Conservation (phyloP, 1,140 invertebrate genomes). For the Andrena cerasifolii region DNA sequence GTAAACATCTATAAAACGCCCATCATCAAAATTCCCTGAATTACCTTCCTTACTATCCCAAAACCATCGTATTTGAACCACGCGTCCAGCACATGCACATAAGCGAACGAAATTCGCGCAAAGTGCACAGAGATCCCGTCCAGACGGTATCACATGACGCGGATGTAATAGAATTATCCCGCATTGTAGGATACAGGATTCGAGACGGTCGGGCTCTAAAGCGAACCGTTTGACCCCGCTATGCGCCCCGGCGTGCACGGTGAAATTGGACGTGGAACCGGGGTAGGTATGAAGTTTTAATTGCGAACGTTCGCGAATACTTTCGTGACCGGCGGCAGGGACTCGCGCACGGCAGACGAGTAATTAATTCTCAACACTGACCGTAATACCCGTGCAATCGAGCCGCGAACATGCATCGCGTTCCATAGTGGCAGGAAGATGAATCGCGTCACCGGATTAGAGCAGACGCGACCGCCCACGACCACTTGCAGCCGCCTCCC, state of each 20-base stretch:
- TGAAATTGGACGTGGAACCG: not conserved
- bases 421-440: constrained; percentile 44
- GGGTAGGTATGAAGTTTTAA: constrained; percentile 28
- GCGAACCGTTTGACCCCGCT: not conserved
- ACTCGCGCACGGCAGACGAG: constrained; percentile 10
- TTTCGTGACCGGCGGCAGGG: constrained; percentile 14
- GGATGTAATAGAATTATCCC: too few species aligned
- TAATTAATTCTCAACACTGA: constrained; percentile 51
- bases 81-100: too few species aligned
- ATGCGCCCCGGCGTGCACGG: too few species aligned
- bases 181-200: not conserved
- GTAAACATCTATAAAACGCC: too few species aligned
- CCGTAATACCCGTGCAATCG: constrained; percentile 49
- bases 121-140: too few species aligned
- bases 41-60: too few species aligned
- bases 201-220: not conserved
- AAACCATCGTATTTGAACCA: too few species aligned
- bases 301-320: constrained; percentile 21
- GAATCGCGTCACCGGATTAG: constrained; percentile 47
- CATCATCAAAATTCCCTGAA: too few species aligned
- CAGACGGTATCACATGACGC: too few species aligned
- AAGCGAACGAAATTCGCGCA: too few species aligned
- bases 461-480: constrained; percentile 15
- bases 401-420: constrained; percentile 48
- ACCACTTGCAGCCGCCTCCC: constrained; percentile 7